Evolutionary conservation across 2,797 vertebrate species (phyloP).

Genomic region (Cygnus olor): DNA sequence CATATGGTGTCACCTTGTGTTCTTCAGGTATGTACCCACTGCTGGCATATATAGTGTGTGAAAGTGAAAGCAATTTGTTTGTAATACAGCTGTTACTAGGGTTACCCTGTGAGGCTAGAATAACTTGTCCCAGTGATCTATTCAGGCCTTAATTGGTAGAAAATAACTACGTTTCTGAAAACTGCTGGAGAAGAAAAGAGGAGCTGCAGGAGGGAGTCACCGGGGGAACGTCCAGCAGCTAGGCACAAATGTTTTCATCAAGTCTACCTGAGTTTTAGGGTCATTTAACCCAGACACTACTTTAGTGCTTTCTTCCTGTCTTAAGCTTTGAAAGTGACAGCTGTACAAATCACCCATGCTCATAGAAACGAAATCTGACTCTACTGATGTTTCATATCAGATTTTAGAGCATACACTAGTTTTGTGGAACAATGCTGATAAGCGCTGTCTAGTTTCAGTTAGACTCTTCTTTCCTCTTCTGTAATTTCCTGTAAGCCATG

Average conservation of each 20-base stretch:
- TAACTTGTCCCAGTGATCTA: neutral
- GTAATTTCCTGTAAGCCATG: neutral
- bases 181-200: neutral
- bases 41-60: neutral
- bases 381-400: neutral
- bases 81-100: neutral
- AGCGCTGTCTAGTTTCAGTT: neutral
- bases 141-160: neutral
- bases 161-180: neutral
- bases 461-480: neutral
- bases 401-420: neutral
- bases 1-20: accelerated
- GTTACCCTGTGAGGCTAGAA: neutral
- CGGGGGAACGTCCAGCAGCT: neutral
- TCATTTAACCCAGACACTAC: neutral
- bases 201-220: neutral
- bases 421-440: neutral
- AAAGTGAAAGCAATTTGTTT: neutral
- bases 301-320: neutral
- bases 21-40: neutral
- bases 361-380: neutral
- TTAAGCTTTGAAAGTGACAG: neutral
- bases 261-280: neutral
- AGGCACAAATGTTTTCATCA: neutral
- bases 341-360: neutral